A percentile compares a stretch with the other conserved stretches of the same genome.
These are phyloP conservation scores for Heliconius melpomene DNA, from an alignment of 1,140 invertebrate species.

Conservation along the genomic window DNA sequence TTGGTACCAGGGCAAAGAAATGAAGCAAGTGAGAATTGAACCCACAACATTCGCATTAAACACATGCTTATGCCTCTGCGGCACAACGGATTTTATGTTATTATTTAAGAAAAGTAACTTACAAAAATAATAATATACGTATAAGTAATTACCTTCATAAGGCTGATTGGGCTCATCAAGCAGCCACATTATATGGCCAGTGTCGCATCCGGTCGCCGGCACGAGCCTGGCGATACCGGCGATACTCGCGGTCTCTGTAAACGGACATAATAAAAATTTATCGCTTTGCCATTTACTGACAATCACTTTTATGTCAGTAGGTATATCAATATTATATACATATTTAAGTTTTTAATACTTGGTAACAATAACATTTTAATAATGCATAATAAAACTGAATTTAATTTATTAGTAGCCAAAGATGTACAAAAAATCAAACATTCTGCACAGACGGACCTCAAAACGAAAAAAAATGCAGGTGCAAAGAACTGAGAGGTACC, in stretches of 20 bases:
- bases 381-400: background rate
- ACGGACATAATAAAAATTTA: constrained; percentile 38
- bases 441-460: background rate
- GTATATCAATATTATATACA: background rate
- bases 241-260: constrained; percentile 63
- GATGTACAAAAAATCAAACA: background rate
- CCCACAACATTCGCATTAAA: background rate
- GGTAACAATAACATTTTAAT: background rate
- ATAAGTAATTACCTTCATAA: constrained; percentile 70
- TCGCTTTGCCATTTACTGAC: constrained; percentile 25
- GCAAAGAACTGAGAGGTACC: constrained; percentile 57
- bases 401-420: background rate
- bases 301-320: background rate
- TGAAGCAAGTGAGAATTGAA: too few species aligned
- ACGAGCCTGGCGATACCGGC: constrained; percentile 72
- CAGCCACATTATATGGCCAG: constrained; percentile 80
- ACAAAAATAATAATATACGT: background rate
- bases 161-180: constrained; percentile 80
- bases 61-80: too few species aligned
- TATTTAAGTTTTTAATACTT: too few species aligned
- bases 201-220: constrained; percentile 77
- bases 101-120: background rate
- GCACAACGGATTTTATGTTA: background rate
- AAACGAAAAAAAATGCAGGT: constrained; percentile 65
- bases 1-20: too few species aligned